Percentiles rank a stretch among this genome's conserved stretches.
Evolutionary conservation across 2,113 vertebrate genomes (phyloP).

Genomic region (Ovis aries): DNA sequence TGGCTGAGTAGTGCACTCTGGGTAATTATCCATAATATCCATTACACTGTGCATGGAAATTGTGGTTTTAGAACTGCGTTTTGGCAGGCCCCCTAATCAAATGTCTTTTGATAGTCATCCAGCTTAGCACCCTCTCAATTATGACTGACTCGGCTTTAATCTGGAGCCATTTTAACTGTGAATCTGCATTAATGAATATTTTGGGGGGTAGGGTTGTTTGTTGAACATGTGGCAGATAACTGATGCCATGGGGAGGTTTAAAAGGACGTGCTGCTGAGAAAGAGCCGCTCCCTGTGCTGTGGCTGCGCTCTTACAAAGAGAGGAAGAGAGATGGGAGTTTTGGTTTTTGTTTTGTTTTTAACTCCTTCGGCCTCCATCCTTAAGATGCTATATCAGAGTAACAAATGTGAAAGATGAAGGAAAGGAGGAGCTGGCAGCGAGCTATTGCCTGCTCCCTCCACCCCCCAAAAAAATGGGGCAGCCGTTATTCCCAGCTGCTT

Average conservation of each 20-base stretch:
- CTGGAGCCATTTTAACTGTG: constrained; percentile 71
- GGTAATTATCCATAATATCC: constrained; percentile 80
- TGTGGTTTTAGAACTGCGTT: constrained; percentile 72
- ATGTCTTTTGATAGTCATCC: constrained; percentile 75
- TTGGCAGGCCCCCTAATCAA: constrained; percentile 80
- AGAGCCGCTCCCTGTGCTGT: neutral
- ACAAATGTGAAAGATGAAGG: neutral
- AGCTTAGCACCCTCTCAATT: constrained; percentile 52
- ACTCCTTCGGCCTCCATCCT: constrained; percentile 19
- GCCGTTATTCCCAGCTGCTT: constrained; percentile 35
- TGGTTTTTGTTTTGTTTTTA: neutral
- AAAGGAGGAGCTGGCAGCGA: neutral
- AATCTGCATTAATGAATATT: constrained; percentile 72
- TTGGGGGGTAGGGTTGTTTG: constrained; percentile 62
- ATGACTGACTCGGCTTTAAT: constrained; percentile 66
- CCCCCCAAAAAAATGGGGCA: neutral
- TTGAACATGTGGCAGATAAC: constrained; percentile 64
- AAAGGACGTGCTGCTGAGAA: constrained; percentile 37
- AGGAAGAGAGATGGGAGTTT: neutral
- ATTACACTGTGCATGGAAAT: constrained; percentile 75
- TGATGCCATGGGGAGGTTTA: constrained; percentile 36
- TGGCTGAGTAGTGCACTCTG: constrained; percentile 73
- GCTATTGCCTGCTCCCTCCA: neutral
- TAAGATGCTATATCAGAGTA: neutral
- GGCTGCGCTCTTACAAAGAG: neutral